These are phyloP conservation scores for Brachionichthys hirsutus DNA, from an alignment of 2,113 vertebrate genomes.

Conservation along the genomic window DNA sequence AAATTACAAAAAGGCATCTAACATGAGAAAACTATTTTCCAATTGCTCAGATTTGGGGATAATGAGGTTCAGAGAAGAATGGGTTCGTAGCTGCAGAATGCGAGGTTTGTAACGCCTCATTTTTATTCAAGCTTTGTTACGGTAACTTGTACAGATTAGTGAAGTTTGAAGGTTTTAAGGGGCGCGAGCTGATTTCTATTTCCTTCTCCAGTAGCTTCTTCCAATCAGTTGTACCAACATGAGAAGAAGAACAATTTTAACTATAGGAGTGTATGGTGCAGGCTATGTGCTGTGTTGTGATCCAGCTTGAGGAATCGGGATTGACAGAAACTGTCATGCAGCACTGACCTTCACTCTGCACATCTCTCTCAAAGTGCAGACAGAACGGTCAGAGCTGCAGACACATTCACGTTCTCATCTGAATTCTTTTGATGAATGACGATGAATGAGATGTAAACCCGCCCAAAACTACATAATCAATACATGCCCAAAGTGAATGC, in stretches of 20 bases:
- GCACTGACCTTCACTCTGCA: conserved; percentile 36
- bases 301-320: conserved; percentile 41
- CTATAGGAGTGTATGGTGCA: conserved; percentile 44
- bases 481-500: conserved; percentile 29
- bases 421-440: conserved; percentile 33
- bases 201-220: conserved; percentile 11
- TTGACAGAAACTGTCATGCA: conserved; percentile 54
- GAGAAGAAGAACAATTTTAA: conserved; percentile 38
- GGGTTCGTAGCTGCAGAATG: too few species aligned
- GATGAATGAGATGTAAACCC: conserved; percentile 38
- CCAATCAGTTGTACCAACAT: conserved; percentile 27
- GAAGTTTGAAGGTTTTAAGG: conserved; percentile 1
- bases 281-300: conserved; percentile 26
- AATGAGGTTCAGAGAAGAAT: too few species aligned
- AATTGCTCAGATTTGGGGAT: too few species aligned
- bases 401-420: too few species aligned
- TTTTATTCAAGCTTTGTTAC: conserved; percentile 1
- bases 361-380: conserved; percentile 24
- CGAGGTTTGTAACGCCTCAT: conserved; percentile 1
- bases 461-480: conserved; percentile 45
- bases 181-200: conserved; percentile 14
- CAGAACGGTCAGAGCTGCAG: conserved; percentile 2
- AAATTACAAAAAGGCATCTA: too few species aligned
- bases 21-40: too few species aligned
- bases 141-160: too few species aligned